Evolutionary conservation across 1,140 invertebrate species (phyloP).

Genomic region (Planococcus citri): DNA sequence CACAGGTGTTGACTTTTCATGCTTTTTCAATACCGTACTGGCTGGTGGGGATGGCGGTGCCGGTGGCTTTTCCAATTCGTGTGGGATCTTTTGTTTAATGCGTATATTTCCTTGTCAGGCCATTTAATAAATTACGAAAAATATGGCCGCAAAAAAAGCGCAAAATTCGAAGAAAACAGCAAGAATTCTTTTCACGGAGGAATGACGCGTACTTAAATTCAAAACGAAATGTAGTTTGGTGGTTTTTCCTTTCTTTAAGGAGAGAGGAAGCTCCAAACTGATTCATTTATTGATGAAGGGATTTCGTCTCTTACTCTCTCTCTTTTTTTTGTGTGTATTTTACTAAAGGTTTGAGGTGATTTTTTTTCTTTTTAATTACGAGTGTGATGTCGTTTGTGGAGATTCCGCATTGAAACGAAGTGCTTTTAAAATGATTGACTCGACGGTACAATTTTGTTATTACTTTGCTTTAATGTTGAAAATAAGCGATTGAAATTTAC

Average conservation of each 20-base stretch:
- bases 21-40: not conserved
- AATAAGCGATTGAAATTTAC: no score
- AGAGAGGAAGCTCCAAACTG: not conserved
- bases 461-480: not conserved
- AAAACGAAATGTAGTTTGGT: not conserved
- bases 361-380: no score
- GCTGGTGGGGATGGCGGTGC: no score
- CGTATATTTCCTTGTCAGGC: not conserved
- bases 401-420: no score
- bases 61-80: slow-evolving; percentile 8
- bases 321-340: no score
- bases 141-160: not conserved
- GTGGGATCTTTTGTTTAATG: not conserved
- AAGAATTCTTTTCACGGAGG: not conserved
- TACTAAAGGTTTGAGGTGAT: no score
- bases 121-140: slow-evolving; percentile 15
- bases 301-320: no score
- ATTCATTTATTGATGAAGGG: not conserved
- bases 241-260: not conserved
- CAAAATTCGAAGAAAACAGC: not conserved
- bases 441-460: not conserved
- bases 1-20: slow-evolving; percentile 14
- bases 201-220: not conserved
- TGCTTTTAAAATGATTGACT: not conserved
- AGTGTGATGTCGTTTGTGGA: no score